A percentile compares a stretch with the other conserved stretches of the same genome.
Evolutionary conservation across 2,113 vertebrate species (phyloP).

Genomic region (Cervus canadensis): DNA sequence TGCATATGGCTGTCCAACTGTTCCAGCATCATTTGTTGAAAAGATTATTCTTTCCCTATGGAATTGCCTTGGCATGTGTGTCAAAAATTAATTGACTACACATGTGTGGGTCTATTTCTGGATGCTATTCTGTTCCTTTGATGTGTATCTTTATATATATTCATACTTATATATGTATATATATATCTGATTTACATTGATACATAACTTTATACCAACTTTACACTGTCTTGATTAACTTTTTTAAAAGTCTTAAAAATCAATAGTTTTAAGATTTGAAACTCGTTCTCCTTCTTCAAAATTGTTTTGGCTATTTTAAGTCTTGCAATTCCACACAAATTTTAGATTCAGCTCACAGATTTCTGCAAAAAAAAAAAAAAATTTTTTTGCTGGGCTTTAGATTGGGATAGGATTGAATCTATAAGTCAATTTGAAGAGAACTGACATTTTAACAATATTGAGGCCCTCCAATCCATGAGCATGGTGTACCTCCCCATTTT

Average conservation of each 20-base stretch:
- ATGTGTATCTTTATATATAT: not conserved
- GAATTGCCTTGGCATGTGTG: not conserved
- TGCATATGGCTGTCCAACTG: not conserved
- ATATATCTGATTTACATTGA: not conserved
- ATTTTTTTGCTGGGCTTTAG: not conserved
- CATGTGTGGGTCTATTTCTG: not conserved
- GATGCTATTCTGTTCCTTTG: not conserved
- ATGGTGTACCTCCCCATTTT: not conserved
- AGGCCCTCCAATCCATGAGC: not conserved
- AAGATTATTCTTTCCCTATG: not conserved
- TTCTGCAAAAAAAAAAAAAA: not conserved
- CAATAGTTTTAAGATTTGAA: not conserved
- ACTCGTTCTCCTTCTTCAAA: not conserved
- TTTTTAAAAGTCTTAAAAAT: conserved; percentile 30
- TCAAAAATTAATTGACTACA: not conserved
- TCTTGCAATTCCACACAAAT: not conserved
- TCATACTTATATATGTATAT: fast-evolving
- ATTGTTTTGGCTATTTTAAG: not conserved
- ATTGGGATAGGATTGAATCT: not conserved
- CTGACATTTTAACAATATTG: not conserved
- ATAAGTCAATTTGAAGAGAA: not conserved
- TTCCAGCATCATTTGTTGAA: not conserved
- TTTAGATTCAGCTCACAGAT: not conserved
- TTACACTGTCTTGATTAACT: not conserved
- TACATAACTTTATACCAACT: not conserved